Percentiles rank a stretch among this genome's conserved stretches.
Evolutionary conservation across 2,888 invertebrate genomes (phyloP).

Genomic region (Nematopogon swammerdamellus): DNA sequence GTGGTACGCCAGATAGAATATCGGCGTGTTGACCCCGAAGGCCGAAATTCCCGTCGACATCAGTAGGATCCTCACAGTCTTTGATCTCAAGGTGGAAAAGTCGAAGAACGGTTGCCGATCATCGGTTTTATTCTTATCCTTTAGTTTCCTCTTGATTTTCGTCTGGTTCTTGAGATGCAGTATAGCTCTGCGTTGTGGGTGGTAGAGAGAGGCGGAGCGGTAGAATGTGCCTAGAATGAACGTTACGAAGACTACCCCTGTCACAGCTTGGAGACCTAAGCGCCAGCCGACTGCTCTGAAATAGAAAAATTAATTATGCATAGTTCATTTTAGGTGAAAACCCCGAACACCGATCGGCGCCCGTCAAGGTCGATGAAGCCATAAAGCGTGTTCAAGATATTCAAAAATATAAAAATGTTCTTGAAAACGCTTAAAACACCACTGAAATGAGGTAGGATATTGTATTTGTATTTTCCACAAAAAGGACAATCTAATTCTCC

Average conservation of each 20-base stretch:
- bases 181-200: slow-evolving; percentile 82
- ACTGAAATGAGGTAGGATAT: no score
- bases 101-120: slow-evolving; percentile 85
- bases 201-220: slow-evolving; percentile 84
- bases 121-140: slow-evolving; percentile 72
- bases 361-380: no score
- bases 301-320: slow-evolving; percentile 3
- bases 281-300: slow-evolving; percentile 78
- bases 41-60: slow-evolving; percentile 77
- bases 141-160: slow-evolving; percentile 71
- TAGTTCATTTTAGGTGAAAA: no score
- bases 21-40: slow-evolving; percentile 82
- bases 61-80: slow-evolving; percentile 78
- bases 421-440: no score
- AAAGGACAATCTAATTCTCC: no score
- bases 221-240: slow-evolving; percentile 86
- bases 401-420: no score
- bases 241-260: slow-evolving; percentile 78
- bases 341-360: no score
- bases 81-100: slow-evolving; percentile 78
- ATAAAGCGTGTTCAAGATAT: no score
- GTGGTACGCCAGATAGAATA: slow-evolving; percentile 78
- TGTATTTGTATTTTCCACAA: no score
- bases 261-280: slow-evolving; percentile 78
- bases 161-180: slow-evolving; percentile 83